Percentiles rank a stretch among this genome's conserved stretches.
Evolutionary conservation across 2,888 invertebrate genomes (phyloP).

Genomic region (Oegoconia quadripuncta): DNA sequence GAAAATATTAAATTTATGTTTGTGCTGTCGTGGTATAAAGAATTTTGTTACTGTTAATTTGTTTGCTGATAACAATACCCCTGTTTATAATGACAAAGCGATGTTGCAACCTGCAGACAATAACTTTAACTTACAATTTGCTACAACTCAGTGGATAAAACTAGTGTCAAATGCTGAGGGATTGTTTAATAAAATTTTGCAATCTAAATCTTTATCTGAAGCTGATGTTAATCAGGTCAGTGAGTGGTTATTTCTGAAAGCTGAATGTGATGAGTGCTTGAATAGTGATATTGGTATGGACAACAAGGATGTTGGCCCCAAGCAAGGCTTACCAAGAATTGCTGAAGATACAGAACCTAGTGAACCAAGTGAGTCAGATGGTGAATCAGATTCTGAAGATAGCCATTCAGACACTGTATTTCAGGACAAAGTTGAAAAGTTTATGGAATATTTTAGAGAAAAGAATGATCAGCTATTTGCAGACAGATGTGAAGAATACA

Average conservation of each 20-base stretch:
- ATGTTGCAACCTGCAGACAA: constrained; percentile 49
- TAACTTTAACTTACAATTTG: constrained; percentile 88
- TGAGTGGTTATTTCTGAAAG: constrained; percentile 91
- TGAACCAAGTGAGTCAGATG: constrained; percentile 80
- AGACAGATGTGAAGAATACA: constrained; percentile 80
- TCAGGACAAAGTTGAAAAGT: constrained; percentile 84
- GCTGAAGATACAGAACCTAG: constrained; percentile 79
- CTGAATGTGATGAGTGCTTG: constrained; percentile 92
- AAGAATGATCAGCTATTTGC: constrained; percentile 84
- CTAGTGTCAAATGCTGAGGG: constrained; percentile 91
- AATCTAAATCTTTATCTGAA: constrained; percentile 84
- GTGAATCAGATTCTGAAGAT: constrained; percentile 79
- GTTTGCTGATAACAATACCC: constrained; percentile 82
- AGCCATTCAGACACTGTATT: constrained; percentile 82
- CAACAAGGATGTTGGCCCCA: constrained; percentile 60
- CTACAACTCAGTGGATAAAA: constrained; percentile 89
- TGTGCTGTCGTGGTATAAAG: constrained; percentile 83
- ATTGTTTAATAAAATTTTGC: constrained; percentile 86
- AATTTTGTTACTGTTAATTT: constrained; percentile 86
- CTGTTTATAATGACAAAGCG: constrained; percentile 65
- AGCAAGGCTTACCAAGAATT: constrained; percentile 70
- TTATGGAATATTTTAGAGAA: constrained; percentile 84
- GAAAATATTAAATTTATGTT: constrained; percentile 83
- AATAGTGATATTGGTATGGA: constrained; percentile 75
- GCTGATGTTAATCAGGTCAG: constrained; percentile 85